Conservation (phyloP, 2,888 invertebrate genomes). For the Agriotes lineatus region DNA sequence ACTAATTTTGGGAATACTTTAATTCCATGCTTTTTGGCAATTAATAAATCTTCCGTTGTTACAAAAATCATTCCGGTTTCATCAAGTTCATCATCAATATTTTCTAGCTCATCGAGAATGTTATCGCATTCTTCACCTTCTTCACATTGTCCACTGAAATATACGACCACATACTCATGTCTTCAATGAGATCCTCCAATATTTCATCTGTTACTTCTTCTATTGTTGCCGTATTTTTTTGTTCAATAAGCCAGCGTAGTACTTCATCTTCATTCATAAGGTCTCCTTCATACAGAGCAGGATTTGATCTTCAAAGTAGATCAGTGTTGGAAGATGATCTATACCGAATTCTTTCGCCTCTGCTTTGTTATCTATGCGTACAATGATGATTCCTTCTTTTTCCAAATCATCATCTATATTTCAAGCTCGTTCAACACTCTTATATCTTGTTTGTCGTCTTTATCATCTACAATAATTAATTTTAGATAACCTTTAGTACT, state of each 20-base stretch:
- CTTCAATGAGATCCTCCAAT: conserved; percentile 84
- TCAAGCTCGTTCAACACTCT: conserved; percentile 89
- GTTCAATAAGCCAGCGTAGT: conserved; percentile 88
- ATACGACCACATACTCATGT: conserved; percentile 96
- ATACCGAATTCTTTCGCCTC: conserved; percentile 93
- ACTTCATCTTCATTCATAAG: conserved; percentile 93
- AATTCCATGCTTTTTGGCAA: conserved; percentile 88
- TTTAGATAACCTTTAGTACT: neutral
- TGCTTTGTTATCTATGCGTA: conserved; percentile 89
- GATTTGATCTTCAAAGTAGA: conserved; percentile 95
- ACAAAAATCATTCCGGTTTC: conserved; percentile 95
- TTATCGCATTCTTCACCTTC: conserved; percentile 89
- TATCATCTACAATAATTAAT: conserved; percentile 78
- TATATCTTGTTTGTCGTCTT: conserved; percentile 91
- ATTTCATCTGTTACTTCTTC: conserved; percentile 96
- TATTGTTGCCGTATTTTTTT: conserved; percentile 91
- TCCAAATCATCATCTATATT: conserved; percentile 93
- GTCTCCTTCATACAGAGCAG: conserved; percentile 92
- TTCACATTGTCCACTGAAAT: conserved; percentile 91
- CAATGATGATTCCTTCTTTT: conserved; percentile 90
- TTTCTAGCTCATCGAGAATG: conserved; percentile 87
- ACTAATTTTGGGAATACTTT: conserved; percentile 88
- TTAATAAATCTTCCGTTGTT: conserved; percentile 85
- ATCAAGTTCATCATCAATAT: conserved; percentile 93
- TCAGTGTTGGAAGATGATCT: conserved; percentile 85